Evolutionary conservation across 2,888 invertebrate species (phyloP).

Genomic region (Panorpa germanica): DNA sequence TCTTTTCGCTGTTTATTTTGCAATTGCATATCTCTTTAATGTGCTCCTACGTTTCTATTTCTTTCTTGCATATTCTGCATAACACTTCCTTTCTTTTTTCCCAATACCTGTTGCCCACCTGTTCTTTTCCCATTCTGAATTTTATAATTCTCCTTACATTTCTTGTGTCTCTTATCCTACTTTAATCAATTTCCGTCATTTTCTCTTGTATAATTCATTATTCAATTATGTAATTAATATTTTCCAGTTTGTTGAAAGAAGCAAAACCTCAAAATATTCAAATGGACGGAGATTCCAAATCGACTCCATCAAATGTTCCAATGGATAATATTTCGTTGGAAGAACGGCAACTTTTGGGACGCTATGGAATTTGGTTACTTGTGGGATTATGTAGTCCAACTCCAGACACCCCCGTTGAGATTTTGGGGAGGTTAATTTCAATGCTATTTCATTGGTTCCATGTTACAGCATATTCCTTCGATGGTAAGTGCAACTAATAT

Average conservation of each 20-base stretch:
- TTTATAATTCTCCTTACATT: too few relatives aligned
- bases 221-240: conserved; percentile 6
- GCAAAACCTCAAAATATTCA: conserved; percentile 66
- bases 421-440: conserved; percentile 77
- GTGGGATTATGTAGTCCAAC: conserved; percentile 80
- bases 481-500: conserved; percentile 50
- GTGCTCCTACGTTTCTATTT: too few relatives aligned
- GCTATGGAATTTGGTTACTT: conserved; percentile 94
- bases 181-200: too few relatives aligned
- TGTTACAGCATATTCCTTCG: conserved; percentile 89
- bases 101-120: too few relatives aligned
- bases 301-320: conserved; percentile 15
- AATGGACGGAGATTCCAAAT: conserved; percentile 21
- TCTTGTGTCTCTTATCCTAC: too few relatives aligned
- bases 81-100: too few relatives aligned
- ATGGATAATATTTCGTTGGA: conserved; percentile 58
- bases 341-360: conserved; percentile 74
- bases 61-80: too few relatives aligned
- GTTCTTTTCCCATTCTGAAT: too few relatives aligned
- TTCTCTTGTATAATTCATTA: not conserved
- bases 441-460: conserved; percentile 99
- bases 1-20: too few relatives aligned
- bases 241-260: conserved; percentile 65
- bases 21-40: too few relatives aligned
- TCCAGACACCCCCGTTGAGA: conserved; percentile 55